These are phyloP conservation scores for Gasterosteus nipponicus DNA, from an alignment of 2,113 vertebrate genomes.

Conservation along the genomic window DNA sequence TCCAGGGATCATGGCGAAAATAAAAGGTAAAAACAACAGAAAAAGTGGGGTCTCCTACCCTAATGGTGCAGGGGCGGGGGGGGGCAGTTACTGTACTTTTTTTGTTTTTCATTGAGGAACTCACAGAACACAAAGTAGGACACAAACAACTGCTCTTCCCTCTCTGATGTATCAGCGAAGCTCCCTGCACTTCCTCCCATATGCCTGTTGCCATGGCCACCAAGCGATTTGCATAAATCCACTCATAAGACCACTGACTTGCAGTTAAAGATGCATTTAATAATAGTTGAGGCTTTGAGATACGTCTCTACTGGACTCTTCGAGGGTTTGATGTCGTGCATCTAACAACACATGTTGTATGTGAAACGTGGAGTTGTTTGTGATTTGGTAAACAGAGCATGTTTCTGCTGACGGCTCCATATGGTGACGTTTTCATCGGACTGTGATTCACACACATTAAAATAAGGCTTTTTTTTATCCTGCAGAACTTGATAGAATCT, in stretches of 20 bases:
- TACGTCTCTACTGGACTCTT: not conserved
- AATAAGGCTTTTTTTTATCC: no score
- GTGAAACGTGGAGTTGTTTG: slow-evolving; percentile 1
- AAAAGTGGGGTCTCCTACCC: not conserved
- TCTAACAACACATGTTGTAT: not conserved
- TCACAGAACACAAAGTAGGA: not conserved
- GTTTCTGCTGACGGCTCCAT: slow-evolving; percentile 38
- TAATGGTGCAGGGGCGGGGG: not conserved
- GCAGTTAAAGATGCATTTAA: not conserved
- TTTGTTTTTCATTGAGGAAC: not conserved
- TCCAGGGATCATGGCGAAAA: not conserved
- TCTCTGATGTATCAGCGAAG: not conserved
- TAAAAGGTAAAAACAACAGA: not conserved
- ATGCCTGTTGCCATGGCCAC: not conserved
- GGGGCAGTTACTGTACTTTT: not conserved
- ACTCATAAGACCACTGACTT: not conserved
- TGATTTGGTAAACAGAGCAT: slow-evolving; percentile 9
- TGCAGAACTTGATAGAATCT: not conserved
- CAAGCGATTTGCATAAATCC: not conserved
- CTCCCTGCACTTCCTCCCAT: not conserved
- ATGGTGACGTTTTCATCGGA: slow-evolving; percentile 41
- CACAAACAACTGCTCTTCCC: not conserved
- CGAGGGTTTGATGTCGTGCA: not conserved
- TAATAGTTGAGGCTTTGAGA: not conserved
- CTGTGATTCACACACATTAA: slow-evolving; percentile 41